Evolutionary conservation across 2,113 vertebrate species (phyloP).

Genomic region (Tringa solitaria): DNA sequence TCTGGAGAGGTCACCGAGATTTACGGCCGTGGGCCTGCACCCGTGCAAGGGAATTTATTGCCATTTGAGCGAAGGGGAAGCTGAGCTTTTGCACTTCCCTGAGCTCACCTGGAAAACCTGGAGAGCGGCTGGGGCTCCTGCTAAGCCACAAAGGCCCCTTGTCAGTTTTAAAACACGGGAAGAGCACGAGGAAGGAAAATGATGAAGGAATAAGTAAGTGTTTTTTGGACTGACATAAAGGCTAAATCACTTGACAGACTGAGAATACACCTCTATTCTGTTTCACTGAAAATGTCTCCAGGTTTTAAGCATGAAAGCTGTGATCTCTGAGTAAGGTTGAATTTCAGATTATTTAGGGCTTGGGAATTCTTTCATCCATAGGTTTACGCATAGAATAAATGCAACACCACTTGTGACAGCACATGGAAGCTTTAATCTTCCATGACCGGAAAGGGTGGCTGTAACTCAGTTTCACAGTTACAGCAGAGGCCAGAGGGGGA

Average conservation of each 20-base stretch:
- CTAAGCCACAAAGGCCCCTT: background rate
- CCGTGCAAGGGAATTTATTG: fast-evolving
- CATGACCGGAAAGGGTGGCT: background rate
- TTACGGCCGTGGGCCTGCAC: background rate
- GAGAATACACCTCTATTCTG: background rate
- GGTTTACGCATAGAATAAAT: background rate
- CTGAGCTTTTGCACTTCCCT: background rate
- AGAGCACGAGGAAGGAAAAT: background rate
- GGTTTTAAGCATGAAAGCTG: background rate
- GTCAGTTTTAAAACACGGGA: background rate
- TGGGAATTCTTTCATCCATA: background rate
- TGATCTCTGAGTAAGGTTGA: background rate
- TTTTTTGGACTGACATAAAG: background rate
- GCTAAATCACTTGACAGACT: background rate
- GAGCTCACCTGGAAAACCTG: background rate
- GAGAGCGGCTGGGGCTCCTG: background rate
- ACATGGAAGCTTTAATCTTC: background rate
- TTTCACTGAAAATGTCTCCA: background rate
- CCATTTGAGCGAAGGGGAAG: background rate
- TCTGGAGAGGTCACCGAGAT: fast-evolving
- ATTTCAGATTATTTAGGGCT: background rate
- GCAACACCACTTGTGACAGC: background rate
- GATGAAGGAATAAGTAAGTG: background rate
- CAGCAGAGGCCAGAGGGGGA: background rate
- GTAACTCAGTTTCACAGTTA: background rate